Evolutionary conservation across 2,113 vertebrate genomes (phyloP), one percentile per base, ranked within the genome.

Genomic region (Calonectris borealis): DNA sequence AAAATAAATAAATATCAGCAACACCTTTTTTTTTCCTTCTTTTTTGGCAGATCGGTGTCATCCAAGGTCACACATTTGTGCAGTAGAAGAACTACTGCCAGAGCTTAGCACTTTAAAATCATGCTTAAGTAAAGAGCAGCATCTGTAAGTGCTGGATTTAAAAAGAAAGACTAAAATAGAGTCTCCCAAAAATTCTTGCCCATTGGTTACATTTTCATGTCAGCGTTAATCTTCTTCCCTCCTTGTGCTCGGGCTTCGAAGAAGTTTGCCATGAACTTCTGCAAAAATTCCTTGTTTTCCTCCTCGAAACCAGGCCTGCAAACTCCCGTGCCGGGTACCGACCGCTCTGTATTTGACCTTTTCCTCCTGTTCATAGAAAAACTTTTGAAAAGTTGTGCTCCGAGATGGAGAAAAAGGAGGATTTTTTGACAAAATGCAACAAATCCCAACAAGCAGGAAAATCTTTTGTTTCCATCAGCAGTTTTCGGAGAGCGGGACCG

Each of bases 1-100:
- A 57, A 96, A 94, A 79, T 88, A 93, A 94, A 89, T 94, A 92
- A 93, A 96, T 80, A 96, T 31, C 97, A 71, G 93, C 93, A 91
- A 80, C 88, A 94, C 96, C 88, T 96, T 69, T 78, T 71, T 71
- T 38, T 71, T 81, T 55, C 22, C 16, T 60, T 34, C 49, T 76
- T 80, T 83, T 62, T 52, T 87, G 95, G 75, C 94, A 75, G 81
- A 11, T 94, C 3, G 12, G 86, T 91, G 96, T 94, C 89, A 83
- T 95, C 89, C 96, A 88, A 96, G 96, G 95, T 95, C 96, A 91
- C 61, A 1, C 79, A 40, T 77, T 82, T 91, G 91, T 78, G 93
- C 17, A 4, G 69, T 25, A 70, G 78, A 64, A 68, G 84, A 91
- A 68, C 62, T 27, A 51, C 76, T 79, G 95, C 93, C 88, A 89